These are phyloP conservation scores for Periphyllus acericola DNA, from an alignment of 2,888 invertebrate genomes.

Conservation along the genomic window DNA sequence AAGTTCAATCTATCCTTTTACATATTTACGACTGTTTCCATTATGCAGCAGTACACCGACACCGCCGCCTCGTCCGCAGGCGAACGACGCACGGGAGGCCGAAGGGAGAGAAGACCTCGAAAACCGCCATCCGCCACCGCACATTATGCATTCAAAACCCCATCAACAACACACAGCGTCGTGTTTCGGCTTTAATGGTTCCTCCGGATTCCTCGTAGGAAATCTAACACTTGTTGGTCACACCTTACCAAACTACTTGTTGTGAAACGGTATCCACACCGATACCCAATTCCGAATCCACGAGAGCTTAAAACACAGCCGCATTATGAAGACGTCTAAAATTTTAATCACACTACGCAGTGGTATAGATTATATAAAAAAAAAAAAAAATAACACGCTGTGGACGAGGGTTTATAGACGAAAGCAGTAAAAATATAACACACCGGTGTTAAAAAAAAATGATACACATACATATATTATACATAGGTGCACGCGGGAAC, in stretches of 20 bases:
- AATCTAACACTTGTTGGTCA: constrained; percentile 62
- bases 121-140: constrained; percentile 57
- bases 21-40: constrained; percentile 62
- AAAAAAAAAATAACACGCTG: not conserved
- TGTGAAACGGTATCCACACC: constrained; percentile 40
- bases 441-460: constrained; percentile 2
- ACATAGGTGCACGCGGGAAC: not conserved
- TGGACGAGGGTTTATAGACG: no score
- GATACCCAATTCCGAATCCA: not conserved
- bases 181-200: constrained; percentile 59
- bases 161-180: constrained; percentile 57
- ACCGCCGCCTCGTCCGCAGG: not conserved
- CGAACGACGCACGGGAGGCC: not conserved
- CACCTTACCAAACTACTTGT: constrained; percentile 55
- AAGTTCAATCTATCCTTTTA: constrained; percentile 61
- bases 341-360: constrained; percentile 8
- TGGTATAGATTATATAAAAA: not conserved
- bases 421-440: constrained; percentile 27
- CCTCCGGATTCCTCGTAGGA: constrained; percentile 43
- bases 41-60: constrained; percentile 50
- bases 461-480: not conserved
- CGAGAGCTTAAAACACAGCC: not conserved
- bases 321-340: not conserved
- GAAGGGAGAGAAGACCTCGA: constrained; percentile 58
- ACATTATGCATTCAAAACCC: constrained; percentile 60